Conservation (phyloP, 2,113 vertebrate species). For the Macrotus californicus region DNA sequence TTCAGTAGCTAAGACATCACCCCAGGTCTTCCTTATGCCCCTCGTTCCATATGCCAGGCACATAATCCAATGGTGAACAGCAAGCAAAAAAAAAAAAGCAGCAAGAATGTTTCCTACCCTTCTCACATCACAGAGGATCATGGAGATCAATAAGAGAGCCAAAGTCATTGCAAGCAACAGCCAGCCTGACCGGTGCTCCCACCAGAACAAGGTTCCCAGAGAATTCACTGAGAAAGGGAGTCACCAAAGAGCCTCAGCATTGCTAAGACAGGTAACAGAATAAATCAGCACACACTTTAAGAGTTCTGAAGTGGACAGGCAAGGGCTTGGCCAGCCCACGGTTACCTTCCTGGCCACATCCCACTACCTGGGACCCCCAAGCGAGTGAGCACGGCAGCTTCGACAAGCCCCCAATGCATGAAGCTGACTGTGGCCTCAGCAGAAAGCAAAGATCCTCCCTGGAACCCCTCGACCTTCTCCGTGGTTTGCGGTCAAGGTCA, state of each 20-base stretch:
- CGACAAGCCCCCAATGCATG: neutral
- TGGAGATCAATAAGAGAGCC: neutral
- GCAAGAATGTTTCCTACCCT: neutral
- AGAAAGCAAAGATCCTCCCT: neutral
- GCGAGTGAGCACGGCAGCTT: accelerated
- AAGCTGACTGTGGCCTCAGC: neutral
- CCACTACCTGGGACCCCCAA: neutral
- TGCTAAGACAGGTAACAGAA: neutral
- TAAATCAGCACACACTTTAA: neutral
- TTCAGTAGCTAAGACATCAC: neutral
- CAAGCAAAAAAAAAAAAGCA: neutral
- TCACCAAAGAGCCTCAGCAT: neutral
- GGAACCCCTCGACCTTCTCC: neutral
- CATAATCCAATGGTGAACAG: neutral
- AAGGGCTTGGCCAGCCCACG: neutral
- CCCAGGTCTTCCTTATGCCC: neutral
- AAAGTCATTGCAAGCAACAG: neutral
- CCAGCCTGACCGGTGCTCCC: neutral
- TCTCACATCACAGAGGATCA: neutral
- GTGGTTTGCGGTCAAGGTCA: neutral
- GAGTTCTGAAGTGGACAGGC: neutral
- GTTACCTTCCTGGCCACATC: neutral
- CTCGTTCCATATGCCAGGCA: neutral
- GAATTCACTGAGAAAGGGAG: neutral
- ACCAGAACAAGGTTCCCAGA: neutral